Base-by-base conservation (phyloP, 2,113 vertebrate species). In the Pongo abelii region DNA sequence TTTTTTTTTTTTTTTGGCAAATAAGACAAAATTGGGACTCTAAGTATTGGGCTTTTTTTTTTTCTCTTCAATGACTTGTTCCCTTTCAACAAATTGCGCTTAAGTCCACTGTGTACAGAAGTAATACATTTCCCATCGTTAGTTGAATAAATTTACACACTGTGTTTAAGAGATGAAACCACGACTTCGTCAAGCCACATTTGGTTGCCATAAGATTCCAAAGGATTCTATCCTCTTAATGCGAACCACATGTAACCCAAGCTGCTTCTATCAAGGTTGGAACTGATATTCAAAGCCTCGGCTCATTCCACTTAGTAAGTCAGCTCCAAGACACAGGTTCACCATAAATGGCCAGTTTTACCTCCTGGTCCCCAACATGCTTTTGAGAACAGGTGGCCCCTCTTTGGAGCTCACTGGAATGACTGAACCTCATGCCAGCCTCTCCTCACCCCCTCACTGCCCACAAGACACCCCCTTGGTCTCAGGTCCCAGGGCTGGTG, bases 21-120 rank as follows among this genome's bases (percentile, higher is more conserved):
- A 98, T 97, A 97, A 38, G 97, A 98, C 96, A 86, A 97, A 96
- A 97, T 97, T 89, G 98, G 98, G 98, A 92, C 98, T 88, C 97
- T 18, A 87, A 97, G 97, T 93, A 93, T 17, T 84, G 98, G 97
- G 95, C 96, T 92, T 20, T 89, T 96, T 96, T 57, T 61, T 64
- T 83, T 89, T 94, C 96, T 79, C 95, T 46, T 46, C 96, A 38
- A 22, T 32, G 96, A 97, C 97, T 94, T 43, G 57, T 95, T 96
- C 90, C 94, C 89, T 89, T 97, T 96, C 94, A 90, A 97, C 98
- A 83, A 90, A 97, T 55, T 61, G 93, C 96, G 97, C 97, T 89
- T 84, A 30, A 87, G 85, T 72, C 94, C 70, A 9, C 95, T 35
- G 91, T 8, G 57, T 8, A 91, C 89, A 81, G 95, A 70, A 35